Evolutionary conservation across 2,888 invertebrate genomes (phyloP), one percentile per base, ranked within the genome.

Genomic region (Halictus quadricinctus): DNA sequence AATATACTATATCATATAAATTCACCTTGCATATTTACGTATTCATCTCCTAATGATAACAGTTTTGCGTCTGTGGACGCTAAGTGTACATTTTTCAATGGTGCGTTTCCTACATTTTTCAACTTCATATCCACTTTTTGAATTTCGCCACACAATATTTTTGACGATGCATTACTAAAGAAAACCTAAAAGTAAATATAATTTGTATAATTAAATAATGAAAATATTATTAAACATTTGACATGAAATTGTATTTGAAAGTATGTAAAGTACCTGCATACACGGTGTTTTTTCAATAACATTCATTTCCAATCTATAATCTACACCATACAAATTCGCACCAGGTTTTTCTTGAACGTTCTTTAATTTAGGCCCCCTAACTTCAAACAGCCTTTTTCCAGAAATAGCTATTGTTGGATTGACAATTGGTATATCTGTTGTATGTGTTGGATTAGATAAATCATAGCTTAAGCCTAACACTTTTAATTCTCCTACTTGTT

Each of bases 261-360:
- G 48, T 72, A 43, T 43, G 6, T 13, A 18, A 85, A 76, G 13
- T 95, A 97, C 97, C 96, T 98, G 97, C 91, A 99, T 95, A 91
- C 97, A 97, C 0, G 99, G 98, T 86, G 98, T 97, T 88, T 97
- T 96, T 21, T 97, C 97, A 72, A 97, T 96, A 76, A 99, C 96
- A 87, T 96, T 96, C 80, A 98, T 96, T 88, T 97, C 96, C 78
- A 99, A 95, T 87, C 97, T 95, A 89, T 96, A 96, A 93, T 98
- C 97, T 25, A 95, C 95, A 13, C 95, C 96, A 88, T 96, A 96
- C 82, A 95, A 91, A 81, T 95, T 94, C 70, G 93, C 93, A 15
- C 94, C 94, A 54, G 95, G 94, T 83, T 95, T 96, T 82, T 95
- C 95, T 85, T 95, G 95, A 21, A 95, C 94, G 84, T 95, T 95